A percentile compares a stretch with the other conserved stretches of the same genome.
These are phyloP conservation scores for Drosophila tropicalis DNA, from an alignment of 1,140 invertebrate species.

Conservation along the genomic window DNA sequence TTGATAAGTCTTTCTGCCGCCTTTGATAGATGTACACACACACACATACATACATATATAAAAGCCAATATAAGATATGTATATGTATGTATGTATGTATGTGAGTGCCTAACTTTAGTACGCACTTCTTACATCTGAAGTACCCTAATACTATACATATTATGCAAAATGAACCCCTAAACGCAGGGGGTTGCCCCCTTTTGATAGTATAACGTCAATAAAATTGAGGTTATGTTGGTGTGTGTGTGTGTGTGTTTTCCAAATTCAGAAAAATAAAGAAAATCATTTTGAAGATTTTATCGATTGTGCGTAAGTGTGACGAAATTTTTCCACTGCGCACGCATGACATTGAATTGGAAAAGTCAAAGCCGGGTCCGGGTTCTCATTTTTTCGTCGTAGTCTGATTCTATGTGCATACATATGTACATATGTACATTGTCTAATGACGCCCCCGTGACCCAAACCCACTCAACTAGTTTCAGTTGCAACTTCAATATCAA, in stretches of 20 bases:
- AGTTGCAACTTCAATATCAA: slow-evolving; percentile 2
- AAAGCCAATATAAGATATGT: not conserved
- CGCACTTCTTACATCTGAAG: not conserved
- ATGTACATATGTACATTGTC: not conserved
- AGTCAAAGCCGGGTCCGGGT: slow-evolving; percentile 1
- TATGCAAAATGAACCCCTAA: not conserved
- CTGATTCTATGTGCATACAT: not conserved
- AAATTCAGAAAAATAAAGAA: not conserved
- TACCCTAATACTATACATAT: not conserved
- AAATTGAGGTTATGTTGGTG: not conserved
- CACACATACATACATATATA: not conserved
- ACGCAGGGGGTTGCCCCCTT: not conserved
- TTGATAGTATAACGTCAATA: not conserved
- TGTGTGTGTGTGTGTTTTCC: not conserved
- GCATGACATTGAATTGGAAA: slow-evolving; percentile 10
- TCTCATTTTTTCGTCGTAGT: not conserved
- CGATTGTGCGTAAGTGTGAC: slow-evolving; percentile 11
- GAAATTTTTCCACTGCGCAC: slow-evolving; percentile 13
- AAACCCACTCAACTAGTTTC: too few species aligned
- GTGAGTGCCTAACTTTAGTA: not conserved
- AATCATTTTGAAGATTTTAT: slow-evolving; percentile 7
- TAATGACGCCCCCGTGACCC: too few species aligned
- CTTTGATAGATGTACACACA: not conserved
- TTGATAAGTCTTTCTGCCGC: slow-evolving; percentile 9
- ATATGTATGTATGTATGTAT: not conserved